Evolutionary conservation across 1,140 invertebrate species (phyloP), one percentile per base, ranked within the genome.

Genomic region (Panagrolaimus sp.): DNA sequence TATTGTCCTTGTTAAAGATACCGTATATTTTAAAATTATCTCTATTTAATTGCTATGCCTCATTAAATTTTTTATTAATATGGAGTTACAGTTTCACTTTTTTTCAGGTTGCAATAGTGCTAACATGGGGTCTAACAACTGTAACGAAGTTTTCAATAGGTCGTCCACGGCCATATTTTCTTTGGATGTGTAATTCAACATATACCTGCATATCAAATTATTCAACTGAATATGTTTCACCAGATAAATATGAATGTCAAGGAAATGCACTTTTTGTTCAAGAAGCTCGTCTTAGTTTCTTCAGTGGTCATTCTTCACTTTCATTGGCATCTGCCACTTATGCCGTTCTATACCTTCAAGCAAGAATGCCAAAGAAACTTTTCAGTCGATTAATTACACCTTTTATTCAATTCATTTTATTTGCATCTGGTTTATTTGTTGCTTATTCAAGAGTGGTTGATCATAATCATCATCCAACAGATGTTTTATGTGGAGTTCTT

Each of bases 121-220:
- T 58, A 10, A 58, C 52, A 12, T 58, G 52, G 52, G 28, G 12
- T 17, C 17, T 58, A 14, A 58, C 52, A 26, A 58, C 15, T 21
- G 28, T 58, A 58, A 58, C 52, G 17, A 58, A 58, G 5, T 58
- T 58, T 28, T 58, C 52, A 8, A 28, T 58, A 5, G 52, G 52
- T 28, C 52, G 52, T 26, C 28, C 28, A 28, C 52, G 52, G 10
- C 52, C 52, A 2, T 17, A 58, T 58, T 58, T 58, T 28, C 17
- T 58, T 12, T 21, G 21, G 28, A 28, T 28, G 21, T 58, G 52
- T n/a, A 58, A 58, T 10, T 28, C 52, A 4, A 38, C 32, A 7
- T 38, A 38, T 7, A 38, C 32, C 2, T 38, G 32, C 7, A 7
- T 38, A 38, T 38, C 32, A 38, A 38, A 38, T 7, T 38, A 38